Base-by-base conservation (phyloP, 1,140 invertebrate genomes). In the Bradynema listronoti region DNA sequence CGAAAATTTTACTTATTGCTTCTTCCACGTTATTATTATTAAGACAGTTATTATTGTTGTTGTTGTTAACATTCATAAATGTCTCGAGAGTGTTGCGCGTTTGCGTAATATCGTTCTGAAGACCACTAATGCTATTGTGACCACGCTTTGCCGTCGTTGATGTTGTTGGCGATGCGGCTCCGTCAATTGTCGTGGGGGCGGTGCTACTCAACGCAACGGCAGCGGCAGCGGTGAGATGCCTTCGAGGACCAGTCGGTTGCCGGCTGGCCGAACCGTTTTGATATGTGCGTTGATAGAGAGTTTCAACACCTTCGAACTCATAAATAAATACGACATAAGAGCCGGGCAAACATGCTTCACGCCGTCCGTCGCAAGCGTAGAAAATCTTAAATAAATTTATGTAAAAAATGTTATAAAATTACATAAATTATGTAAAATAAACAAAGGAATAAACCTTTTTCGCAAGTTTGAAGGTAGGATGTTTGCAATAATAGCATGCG, bases 281-380 rank as follows among this genome's bases (percentile, higher is more conserved):
- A 9, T 19, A 27, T 19, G 42, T 43, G 19, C 47, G 27, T 50
- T 46, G 59, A 43, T 61, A 45, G 4, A 61, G 27, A 25, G 14
- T 19, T 36, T 61, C 59, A 25, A 30, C 59, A 32, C 49, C 25
- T 14, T 55, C 49, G 29, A 61, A 61, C 11, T 61, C 59, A 25
- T 61, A 61, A n/a, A 55, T 50, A 47, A 61, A 61, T 11, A 61
- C 49, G 9, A 61, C 59, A 61, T 58, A 61, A 19, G 59, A 58
- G 27, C 59, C 59, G 30, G 59, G 59, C 32, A 61, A 39, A 34
- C 59, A 61, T 43, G 25, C 27, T 39, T 61, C 59, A 36, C 59
- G 19, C 4, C 50, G 33, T 9, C 52, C 50, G 47, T 57, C 53
- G 33, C 59, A 61, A 29, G 59, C 59, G 34, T 61, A 61, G 39